phyloP scores from a whole-genome alignment of 2,113 vertebrate genomes.

The Synodontis membranacea region DNA sequence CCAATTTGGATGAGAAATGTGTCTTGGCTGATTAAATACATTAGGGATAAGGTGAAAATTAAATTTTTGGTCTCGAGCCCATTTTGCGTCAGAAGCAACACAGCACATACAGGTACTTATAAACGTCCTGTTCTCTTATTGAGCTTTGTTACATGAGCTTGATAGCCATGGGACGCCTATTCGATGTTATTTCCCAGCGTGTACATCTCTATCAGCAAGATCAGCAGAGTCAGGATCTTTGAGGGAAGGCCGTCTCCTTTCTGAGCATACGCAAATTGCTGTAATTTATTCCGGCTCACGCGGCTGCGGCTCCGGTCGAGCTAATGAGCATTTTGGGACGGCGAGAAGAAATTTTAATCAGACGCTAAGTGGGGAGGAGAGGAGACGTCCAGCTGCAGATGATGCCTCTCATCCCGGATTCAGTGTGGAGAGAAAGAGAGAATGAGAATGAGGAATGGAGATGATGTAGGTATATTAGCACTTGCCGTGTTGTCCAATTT shows the following conservation, averaged over 20 bases:
- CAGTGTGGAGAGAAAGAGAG: background rate
- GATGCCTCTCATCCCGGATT: slow-evolving; percentile 9
- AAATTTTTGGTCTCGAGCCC: background rate
- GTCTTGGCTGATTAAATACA: background rate
- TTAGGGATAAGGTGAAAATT: background rate
- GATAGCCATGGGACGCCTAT: background rate
- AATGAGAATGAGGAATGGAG: slow-evolving; percentile 9
- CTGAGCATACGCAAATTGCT: slow-evolving; percentile 5
- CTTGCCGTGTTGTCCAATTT: slow-evolving; percentile 39
- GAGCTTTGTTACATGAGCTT: background rate
- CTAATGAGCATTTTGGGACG: slow-evolving; percentile 26
- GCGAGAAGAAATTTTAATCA: slow-evolving; percentile 35
- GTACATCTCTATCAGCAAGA: background rate
- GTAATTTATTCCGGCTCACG: slow-evolving; percentile 24
- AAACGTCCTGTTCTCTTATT: background rate
- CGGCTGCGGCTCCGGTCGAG: background rate
- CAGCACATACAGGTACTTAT: background rate
- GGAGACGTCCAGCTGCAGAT: background rate
- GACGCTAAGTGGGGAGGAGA: slow-evolving; percentile 15
- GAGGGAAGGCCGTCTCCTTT: slow-evolving; percentile 27
- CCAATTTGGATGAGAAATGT: slow-evolving; percentile 7
- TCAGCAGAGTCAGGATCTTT: background rate
- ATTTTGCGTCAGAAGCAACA: background rate
- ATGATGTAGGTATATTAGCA: slow-evolving; percentile 28
- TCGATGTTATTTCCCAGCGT: background rate